Evolutionary conservation across 2,797 vertebrate genomes (phyloP), one percentile per base, ranked within the genome.

Genomic region (Macroramphosus scolopax): DNA sequence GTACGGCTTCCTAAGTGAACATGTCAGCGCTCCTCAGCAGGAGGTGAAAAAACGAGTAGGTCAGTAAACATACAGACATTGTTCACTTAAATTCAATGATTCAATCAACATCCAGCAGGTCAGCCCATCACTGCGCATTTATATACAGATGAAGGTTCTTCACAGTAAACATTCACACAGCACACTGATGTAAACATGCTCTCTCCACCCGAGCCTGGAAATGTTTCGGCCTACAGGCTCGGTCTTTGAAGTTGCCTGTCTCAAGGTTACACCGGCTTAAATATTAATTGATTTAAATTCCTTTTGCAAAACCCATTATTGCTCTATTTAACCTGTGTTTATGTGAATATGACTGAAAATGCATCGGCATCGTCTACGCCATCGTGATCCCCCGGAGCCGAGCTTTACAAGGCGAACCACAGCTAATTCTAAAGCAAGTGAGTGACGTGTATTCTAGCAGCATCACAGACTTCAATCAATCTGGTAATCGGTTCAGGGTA

Each of bases 241-340:
- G 3, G 18, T 31, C 66, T 84, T 80, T 83, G 74, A 83, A 75
- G 74, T 69, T 51, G 42, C 32, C 49, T 22, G 36, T 70, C 75
- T 67, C 69, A 80, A 72, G 77, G 78, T 77, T 70, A 68, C 41
- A 82, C 70, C 72, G 78, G 67, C 61, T 72, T 62, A 52, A 73
- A 76, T 56, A 57, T 54, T 44, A 64, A 77, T 62, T 64, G 11
- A 72, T 72, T 79, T 70, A 60, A 64, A 81, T 77, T 53, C 36
- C 34, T 35, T 46, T 76, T 63, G 51, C 15, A 62, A 63, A 68
- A 51, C 40, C 51, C 37, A 62, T 68, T 44, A 43, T 25, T 34
- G 29, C 58, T 18, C 42, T 52, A 39, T 38, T 54, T 16, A 30
- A 33, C 26, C 35, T 15, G 2, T 61, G 20, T 65, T 49, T 57